Base-by-base conservation (phyloP, 2,888 invertebrate genomes). In the Drosophila greeni region DNA sequence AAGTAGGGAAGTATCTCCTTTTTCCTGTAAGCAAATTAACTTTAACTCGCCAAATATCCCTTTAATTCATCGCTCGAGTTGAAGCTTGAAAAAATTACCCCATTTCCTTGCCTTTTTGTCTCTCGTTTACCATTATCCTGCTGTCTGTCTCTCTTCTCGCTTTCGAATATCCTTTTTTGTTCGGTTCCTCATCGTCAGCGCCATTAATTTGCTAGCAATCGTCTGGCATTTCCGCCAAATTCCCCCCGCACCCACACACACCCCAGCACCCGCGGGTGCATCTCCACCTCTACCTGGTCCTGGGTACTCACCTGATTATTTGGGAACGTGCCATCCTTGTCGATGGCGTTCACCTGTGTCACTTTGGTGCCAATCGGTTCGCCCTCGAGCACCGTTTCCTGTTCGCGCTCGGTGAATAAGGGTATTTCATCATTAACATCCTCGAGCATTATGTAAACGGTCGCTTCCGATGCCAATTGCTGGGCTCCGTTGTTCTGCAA, bases 341-440 rank as follows among this genome's bases (percentile, higher is more conserved):
- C 97, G 82, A 97, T 96, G 59, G 97, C 97, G 90, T 97, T 97
- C 87, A 97, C 97, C 91, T 97, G 96, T 36, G 97, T 97, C 78
- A 97, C 97, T 91, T 96, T 96, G 73, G 97, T 97, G 71, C 97
- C 97, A 79, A 97, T 94, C 39, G 96, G 96, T 89, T 97, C 97
- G 66, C 98, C 97, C 90, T 97, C 97, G 77, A 97, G 91, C 62
- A 97, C 97, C 5, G 97, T 97, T 90, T 97, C 97, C 88, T 97
- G 97, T 88, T 97, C 96, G 72, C 98, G 92, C 90, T 97, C 97
- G 65, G 97, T 97, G 90, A 98, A 98, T 74, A 97, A 91, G 24
- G 98, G 98, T 85, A 97, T 96, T 90, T 98, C 98, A 89, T 98
- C 98, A 90, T 98, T 98, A 62, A 97, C 97, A 89, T 98, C 98